Evolutionary conservation across 2,888 invertebrate genomes (phyloP).

Genomic region (Serrognathus titanus): DNA sequence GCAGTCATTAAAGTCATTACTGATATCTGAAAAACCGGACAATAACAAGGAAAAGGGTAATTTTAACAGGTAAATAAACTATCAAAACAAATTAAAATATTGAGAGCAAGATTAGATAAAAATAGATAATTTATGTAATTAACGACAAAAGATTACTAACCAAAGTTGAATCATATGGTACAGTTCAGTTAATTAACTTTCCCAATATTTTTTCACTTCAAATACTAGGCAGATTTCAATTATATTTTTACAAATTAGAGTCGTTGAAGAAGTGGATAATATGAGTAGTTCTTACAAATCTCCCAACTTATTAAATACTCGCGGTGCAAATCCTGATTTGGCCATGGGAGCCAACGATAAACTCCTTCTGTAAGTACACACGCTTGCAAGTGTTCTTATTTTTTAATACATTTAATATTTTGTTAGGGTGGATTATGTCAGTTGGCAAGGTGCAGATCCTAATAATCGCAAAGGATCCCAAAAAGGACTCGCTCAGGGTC

Average conservation of each 20-base stretch:
- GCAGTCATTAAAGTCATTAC: slow-evolving; percentile 44
- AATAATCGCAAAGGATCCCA: slow-evolving; percentile 55
- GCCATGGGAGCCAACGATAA: slow-evolving; percentile 77
- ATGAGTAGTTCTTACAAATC: slow-evolving; percentile 57
- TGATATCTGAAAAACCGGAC: slow-evolving; percentile 41
- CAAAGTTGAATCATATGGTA: too few relatives aligned
- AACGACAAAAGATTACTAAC: too few relatives aligned
- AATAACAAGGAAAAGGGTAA: slow-evolving; percentile 28
- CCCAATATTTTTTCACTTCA: too few relatives aligned
- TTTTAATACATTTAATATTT: slow-evolving; percentile 63
- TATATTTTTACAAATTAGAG: slow-evolving; percentile 27
- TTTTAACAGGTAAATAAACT: slow-evolving; percentile 33
- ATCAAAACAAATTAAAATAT: not conserved
- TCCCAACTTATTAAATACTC: slow-evolving; percentile 53
- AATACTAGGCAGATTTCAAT: too few relatives aligned
- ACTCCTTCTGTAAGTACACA: slow-evolving; percentile 71
- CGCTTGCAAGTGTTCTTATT: slow-evolving; percentile 74
- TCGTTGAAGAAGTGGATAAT: slow-evolving; percentile 40
- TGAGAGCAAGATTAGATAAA: not conserved
- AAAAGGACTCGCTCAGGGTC: slow-evolving; percentile 52
- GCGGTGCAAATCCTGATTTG: slow-evolving; percentile 69
- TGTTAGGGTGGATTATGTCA: slow-evolving; percentile 72
- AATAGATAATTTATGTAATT: too few relatives aligned
- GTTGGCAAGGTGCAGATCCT: slow-evolving; percentile 79
- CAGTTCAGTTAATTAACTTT: too few relatives aligned